These are phyloP conservation scores for Conus canariensis DNA, from an alignment of 2,888 invertebrate species.

Conservation along the genomic window DNA sequence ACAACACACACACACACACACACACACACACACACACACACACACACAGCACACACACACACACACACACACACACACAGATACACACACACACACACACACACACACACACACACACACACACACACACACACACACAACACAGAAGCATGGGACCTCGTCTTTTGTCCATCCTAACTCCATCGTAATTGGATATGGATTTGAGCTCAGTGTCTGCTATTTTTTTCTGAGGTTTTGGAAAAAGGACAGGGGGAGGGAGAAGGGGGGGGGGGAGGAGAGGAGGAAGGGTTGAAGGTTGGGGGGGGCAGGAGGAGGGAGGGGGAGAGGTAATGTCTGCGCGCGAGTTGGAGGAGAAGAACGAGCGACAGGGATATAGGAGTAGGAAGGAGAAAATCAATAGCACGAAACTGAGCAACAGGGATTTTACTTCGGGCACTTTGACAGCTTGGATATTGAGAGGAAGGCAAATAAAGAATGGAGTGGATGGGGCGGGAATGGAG, in stretches of 20 bases:
- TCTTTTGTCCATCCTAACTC: not conserved
- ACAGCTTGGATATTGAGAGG: conserved; percentile 7
- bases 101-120: too few relatives aligned
- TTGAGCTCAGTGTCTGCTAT: not conserved
- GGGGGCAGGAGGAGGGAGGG: not conserved
- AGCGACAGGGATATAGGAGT: not conserved
- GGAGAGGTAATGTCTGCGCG: not conserved
- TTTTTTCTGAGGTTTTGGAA: not conserved
- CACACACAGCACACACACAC: too few relatives aligned
- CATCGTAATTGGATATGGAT: conserved; percentile 12
- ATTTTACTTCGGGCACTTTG: conserved; percentile 6
- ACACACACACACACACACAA: too few relatives aligned
- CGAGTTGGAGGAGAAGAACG: not conserved
- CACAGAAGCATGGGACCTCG: not conserved
- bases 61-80: too few relatives aligned
- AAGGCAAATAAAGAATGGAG: conserved; percentile 6
- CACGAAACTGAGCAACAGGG: conserved; percentile 13
- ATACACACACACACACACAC: too few relatives aligned
- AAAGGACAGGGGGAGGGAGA: not conserved
- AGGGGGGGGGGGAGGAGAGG: not conserved
- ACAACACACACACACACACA: too few relatives aligned
- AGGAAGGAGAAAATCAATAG: not conserved
- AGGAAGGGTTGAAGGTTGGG: not conserved
- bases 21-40: too few relatives aligned
- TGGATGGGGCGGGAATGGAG: not conserved